phyloP scores from a whole-genome alignment of 2,797 vertebrate species.

The Pseudochirops cupreus region DNA sequence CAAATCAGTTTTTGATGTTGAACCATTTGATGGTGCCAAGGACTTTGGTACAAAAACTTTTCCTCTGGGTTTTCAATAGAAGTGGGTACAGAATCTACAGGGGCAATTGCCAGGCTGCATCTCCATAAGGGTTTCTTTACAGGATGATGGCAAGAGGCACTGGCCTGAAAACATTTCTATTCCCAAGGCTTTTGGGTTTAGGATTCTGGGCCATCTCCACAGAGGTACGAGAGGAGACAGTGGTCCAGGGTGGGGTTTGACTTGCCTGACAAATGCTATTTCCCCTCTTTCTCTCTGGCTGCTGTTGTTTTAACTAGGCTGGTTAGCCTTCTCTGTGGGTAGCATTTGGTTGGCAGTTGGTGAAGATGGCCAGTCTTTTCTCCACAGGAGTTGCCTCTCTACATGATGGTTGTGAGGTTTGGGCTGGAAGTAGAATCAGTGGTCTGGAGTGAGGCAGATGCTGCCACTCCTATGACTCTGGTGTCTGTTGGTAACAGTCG shows the following conservation, averaged over 20 bases:
- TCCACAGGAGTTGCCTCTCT: background rate
- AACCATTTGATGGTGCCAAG: background rate
- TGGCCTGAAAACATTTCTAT: background rate
- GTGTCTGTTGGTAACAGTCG: background rate
- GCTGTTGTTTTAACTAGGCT: background rate
- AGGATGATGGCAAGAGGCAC: background rate
- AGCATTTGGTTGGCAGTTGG: background rate
- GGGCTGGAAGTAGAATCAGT: background rate
- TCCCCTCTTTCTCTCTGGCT: background rate
- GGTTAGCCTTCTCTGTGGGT: background rate
- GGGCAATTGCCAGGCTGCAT: background rate
- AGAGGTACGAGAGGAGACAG: background rate
- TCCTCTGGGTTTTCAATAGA: background rate
- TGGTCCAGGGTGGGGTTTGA: background rate
- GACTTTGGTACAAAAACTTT: background rate
- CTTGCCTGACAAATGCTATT: background rate
- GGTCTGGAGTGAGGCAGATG: background rate
- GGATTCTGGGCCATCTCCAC: background rate
- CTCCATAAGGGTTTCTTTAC: background rate
- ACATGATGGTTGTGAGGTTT: background rate
- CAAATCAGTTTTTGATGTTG: background rate
- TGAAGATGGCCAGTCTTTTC: background rate
- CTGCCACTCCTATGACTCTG: background rate
- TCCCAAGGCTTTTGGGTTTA: background rate
- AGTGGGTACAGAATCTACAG: background rate